Conservation (phyloP, 2,797 vertebrate species). For the Oreochromis mossambicus region DNA sequence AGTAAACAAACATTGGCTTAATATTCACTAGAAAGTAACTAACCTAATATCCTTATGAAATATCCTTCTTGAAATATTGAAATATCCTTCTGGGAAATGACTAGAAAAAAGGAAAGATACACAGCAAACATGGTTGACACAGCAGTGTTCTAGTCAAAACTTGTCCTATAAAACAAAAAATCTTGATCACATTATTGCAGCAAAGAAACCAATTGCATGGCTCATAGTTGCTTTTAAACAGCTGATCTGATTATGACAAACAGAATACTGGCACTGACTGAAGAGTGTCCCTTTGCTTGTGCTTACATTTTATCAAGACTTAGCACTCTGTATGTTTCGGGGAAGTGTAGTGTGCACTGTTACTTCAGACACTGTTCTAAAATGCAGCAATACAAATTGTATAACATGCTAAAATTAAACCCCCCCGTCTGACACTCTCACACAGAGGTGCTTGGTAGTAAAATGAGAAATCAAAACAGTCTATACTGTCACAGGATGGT, state of each 20-base stretch:
- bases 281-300: not conserved
- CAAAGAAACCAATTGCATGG: not conserved
- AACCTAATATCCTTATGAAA: not conserved
- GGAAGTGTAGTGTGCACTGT: not conserved
- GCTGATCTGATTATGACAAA: not conserved
- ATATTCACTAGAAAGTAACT: not conserved
- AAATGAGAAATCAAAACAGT: not conserved
- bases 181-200: not conserved
- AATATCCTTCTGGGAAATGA: not conserved
- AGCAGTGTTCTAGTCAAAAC: not conserved
- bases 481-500: not conserved
- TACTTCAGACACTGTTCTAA: not conserved
- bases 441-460: not conserved
- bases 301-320: not conserved
- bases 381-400: not conserved
- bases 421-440: not conserved
- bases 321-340: not conserved
- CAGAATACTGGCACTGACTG: not conserved
- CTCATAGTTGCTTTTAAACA: not conserved
- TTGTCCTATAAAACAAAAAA: not conserved
- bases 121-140: not conserved
- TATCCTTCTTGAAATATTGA: not conserved
- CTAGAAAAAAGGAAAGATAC: not conserved
- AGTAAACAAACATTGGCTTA: not conserved
- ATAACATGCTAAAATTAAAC: not conserved